Base-by-base conservation (phyloP, 2,888 invertebrate genomes). In the Nemurella pictetii region DNA sequence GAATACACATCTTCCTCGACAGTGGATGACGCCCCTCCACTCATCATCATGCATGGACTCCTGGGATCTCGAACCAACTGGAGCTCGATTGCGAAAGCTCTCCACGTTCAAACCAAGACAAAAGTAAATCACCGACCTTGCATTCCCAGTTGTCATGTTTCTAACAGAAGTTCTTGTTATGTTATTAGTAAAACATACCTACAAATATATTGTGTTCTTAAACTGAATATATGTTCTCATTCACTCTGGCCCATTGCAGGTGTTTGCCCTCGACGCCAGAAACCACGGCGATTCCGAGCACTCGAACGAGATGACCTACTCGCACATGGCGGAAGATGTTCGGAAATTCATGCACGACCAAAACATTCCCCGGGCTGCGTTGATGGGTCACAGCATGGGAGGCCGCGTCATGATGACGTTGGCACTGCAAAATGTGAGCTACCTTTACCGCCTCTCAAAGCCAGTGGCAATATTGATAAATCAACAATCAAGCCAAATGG, bases 271-370 rank as follows among this genome's bases (percentile, higher is more conserved):
- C 35, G 99, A 99, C 91, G 95, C 96, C 4, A 93, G 99, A 89
- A 99, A 99, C 91, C 99, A 99, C 90, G 99, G 99, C 0, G 97
- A 97, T 86, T 98, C 98, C 89, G 95, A 96, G 0, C 98, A 98
- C 89, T 91, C 94, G 0, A 87, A 92, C 0, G 92, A 94, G 0
- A 96, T 97, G 90, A 93, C 92, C 28, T 98, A 97, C 89, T 90
- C 92, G 12, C 92, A 94, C 73, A 93, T 98, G 92, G 94, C 95
- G 0, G 92, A 91, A 84, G 99, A 99, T 90, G 89, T 98, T 3
- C 89, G 92, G 12, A 91, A 92, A 78, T 91, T 97, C 74, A 90
- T 96, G 86, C 91, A 93, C 87, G 93, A 94, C 87, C 89, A 94
- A 78, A 91, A 92, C 27, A 91, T 96, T 80, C 89, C 92, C 0